Percentiles rank a stretch among this genome's conserved stretches.
Evolutionary conservation across 2,797 vertebrate species (phyloP).

Genomic region (Cirrhinus molitorella): DNA sequence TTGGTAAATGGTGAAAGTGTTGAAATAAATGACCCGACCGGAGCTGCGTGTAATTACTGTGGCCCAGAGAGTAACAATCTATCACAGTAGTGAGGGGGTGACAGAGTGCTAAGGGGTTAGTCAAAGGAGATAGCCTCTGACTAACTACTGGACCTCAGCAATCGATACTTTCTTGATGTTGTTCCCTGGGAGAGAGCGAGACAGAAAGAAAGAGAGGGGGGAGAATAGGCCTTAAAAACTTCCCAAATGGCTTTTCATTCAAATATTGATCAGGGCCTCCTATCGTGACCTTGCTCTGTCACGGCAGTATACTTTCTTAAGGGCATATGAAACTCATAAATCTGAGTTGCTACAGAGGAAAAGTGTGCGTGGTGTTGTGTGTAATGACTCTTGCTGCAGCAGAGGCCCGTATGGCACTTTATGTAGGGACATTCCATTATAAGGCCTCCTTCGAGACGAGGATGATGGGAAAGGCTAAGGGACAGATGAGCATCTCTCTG

Average conservation of each 20-base stretch:
- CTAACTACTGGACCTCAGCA: conserved; percentile 93
- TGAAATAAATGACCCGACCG: conserved; percentile 98
- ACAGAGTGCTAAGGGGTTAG: conserved; percentile 94
- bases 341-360: conserved; percentile 78
- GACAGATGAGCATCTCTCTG: conserved; percentile 27
- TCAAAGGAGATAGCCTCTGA: conserved; percentile 99
- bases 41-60: conserved; percentile 97
- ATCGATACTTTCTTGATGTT: conserved; percentile 97
- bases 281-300: conserved; percentile 90
- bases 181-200: conserved; percentile 81
- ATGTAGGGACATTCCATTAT: conserved; percentile 69
- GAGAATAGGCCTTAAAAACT: conserved; percentile 86
- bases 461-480: not conserved
- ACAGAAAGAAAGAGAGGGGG: not conserved
- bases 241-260: conserved; percentile 92
- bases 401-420: conserved; percentile 64
- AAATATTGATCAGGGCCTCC: conserved; percentile 90
- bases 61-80: conserved; percentile 96
- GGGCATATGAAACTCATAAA: conserved; percentile 90
- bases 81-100: conserved; percentile 88
- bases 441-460: conserved; percentile 18
- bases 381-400: conserved; percentile 74
- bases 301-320: conserved; percentile 88
- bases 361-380: conserved; percentile 39
- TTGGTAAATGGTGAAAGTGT: conserved; percentile 95